Conservation (phyloP, 2,888 invertebrate genomes). For the Drosophila multiciliata region DNA sequence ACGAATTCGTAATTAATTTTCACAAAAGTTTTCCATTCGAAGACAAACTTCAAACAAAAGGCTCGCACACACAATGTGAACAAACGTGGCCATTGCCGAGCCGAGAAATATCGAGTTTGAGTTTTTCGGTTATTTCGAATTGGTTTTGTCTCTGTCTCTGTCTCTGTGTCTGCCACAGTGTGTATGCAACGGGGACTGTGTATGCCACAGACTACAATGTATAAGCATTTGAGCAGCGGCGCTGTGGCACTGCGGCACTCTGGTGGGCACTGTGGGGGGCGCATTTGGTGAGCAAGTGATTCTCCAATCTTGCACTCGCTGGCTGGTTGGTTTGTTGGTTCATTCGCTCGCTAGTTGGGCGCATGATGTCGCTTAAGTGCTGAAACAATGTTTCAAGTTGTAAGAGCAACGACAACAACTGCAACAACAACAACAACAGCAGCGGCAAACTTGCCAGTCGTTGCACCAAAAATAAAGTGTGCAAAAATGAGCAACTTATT, state of each 20-base stretch:
- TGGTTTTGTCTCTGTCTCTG: slow-evolving; percentile 18
- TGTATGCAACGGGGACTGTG: slow-evolving; percentile 41
- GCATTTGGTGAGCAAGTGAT: slow-evolving; percentile 41
- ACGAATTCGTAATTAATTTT: slow-evolving; percentile 83
- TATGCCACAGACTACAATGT: slow-evolving; percentile 62
- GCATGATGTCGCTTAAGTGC: slow-evolving; percentile 79
- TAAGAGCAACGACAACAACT: slow-evolving; percentile 69
- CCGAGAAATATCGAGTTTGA: slow-evolving; percentile 10
- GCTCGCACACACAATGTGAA: slow-evolving; percentile 46
- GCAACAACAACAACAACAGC: slow-evolving; percentile 28
- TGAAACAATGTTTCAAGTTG: slow-evolving; percentile 80
- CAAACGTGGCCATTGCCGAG: slow-evolving; percentile 26
- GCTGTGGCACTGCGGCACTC: slow-evolving; percentile 33
- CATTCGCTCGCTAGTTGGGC: slow-evolving; percentile 47
- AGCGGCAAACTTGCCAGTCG: slow-evolving; percentile 46
- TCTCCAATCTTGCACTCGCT: slow-evolving; percentile 40
- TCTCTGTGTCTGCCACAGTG: slow-evolving; percentile 17
- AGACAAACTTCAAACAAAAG: slow-evolving; percentile 79
- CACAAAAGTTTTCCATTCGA: slow-evolving; percentile 80
- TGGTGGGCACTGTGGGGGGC: slow-evolving; percentile 29
- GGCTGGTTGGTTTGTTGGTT: slow-evolving; percentile 24
- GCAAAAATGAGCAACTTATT: slow-evolving; percentile 77
- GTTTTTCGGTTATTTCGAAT: slow-evolving; percentile 42
- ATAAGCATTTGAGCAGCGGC: slow-evolving; percentile 67
- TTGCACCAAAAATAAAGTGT: slow-evolving; percentile 77